These are phyloP conservation scores for Pararge aegeria DNA, from an alignment of 1,140 invertebrate species.

Conservation along the genomic window DNA sequence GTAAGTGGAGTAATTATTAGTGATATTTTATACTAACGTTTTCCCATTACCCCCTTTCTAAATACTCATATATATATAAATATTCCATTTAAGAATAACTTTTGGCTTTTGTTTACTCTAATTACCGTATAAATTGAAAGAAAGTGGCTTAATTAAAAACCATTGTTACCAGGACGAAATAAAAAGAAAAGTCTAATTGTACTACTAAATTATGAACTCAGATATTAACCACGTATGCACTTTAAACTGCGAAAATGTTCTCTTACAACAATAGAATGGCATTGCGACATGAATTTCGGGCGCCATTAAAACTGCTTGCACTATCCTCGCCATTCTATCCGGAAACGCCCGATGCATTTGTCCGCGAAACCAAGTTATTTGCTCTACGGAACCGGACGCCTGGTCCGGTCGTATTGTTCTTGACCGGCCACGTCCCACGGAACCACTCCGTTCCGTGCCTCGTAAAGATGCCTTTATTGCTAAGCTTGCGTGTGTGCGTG, in stretches of 20 bases:
- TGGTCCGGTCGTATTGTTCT: conserved; percentile 44
- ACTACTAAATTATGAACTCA: neutral
- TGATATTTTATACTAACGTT: too few species aligned
- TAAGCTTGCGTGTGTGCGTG: conserved; percentile 41
- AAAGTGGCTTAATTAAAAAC: too few species aligned
- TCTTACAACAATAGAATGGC: conserved; percentile 5
- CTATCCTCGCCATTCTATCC: conserved; percentile 21
- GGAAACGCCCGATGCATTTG: conserved; percentile 36
- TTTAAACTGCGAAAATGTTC: conserved; percentile 1
- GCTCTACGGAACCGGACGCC: conserved; percentile 23
- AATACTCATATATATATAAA: too few species aligned
- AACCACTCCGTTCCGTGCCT: conserved; percentile 43
- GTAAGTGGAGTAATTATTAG: too few species aligned
- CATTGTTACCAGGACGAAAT: too few species aligned
- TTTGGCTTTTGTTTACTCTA: too few species aligned
- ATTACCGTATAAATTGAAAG: too few species aligned
- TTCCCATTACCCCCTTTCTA: too few species aligned
- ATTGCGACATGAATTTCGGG: conserved; percentile 20
- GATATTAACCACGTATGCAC: conserved; percentile 1
- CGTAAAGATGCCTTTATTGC: conserved; percentile 56
- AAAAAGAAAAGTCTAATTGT: neutral
- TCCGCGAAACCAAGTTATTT: conserved; percentile 48
- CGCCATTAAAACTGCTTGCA: conserved; percentile 22
- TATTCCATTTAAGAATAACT: too few species aligned
- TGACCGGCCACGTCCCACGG: conserved; percentile 28